These are phyloP conservation scores for Amblyraja radiata DNA, from an alignment of 2,797 vertebrate species.

Conservation along the genomic window DNA sequence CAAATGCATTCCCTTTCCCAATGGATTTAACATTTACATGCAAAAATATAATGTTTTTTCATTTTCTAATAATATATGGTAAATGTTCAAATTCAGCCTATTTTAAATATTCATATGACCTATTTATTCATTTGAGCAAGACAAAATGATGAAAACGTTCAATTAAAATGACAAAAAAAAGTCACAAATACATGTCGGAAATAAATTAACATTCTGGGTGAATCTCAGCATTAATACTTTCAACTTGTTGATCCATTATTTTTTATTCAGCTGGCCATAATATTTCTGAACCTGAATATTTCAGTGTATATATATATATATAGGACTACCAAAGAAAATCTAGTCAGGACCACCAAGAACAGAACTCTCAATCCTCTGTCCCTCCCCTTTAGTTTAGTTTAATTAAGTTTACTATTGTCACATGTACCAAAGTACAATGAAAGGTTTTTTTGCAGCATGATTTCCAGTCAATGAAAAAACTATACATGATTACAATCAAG, in stretches of 20 bases:
- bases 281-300: background rate
- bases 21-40: background rate
- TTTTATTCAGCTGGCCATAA: background rate
- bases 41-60: background rate
- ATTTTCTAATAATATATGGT: background rate
- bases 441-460: no score
- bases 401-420: no score
- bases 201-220: background rate
- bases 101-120: background rate
- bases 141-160: background rate
- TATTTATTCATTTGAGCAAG: background rate
- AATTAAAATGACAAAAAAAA: background rate
- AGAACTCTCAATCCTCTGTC: background rate
- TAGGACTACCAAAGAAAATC: background rate
- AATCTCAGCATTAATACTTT: background rate
- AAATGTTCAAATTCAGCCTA: background rate
- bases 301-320: background rate
- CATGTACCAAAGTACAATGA: no score
- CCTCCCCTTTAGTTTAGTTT: no score
- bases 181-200: background rate
- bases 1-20: background rate
- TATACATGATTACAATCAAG: no score
- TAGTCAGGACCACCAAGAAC: background rate
- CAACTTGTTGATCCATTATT: background rate
- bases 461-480: no score